Evolutionary conservation across 1,140 invertebrate species (phyloP).

Genomic region (Alviniconcha marisindica): DNA sequence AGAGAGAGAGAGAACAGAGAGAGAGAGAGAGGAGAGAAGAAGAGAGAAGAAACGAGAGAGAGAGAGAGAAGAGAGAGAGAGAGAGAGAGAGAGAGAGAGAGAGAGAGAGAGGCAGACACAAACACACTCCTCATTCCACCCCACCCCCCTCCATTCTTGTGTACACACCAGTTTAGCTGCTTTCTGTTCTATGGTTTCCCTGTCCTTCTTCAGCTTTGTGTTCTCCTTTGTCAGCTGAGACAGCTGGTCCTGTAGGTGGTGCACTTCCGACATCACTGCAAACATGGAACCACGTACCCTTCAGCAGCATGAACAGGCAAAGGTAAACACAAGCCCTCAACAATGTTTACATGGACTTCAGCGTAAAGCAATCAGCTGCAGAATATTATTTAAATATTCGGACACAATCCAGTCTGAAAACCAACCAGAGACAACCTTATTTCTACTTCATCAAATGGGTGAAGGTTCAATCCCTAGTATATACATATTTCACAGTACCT

Average conservation of each 20-base stretch:
- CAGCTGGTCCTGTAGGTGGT: conserved; percentile 56
- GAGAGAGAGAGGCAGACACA: not conserved
- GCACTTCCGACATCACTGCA: conserved; percentile 63
- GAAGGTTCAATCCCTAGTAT: too few relatives aligned
- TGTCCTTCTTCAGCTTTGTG: conserved; percentile 65
- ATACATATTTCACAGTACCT: too few relatives aligned
- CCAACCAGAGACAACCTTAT: too few relatives aligned
- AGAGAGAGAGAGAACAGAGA: too few relatives aligned
- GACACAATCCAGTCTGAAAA: too few relatives aligned
- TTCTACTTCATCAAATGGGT: too few relatives aligned
- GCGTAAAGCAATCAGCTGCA: too few relatives aligned
- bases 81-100: not conserved
- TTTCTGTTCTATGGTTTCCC: conserved; percentile 68
- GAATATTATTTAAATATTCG: not conserved
- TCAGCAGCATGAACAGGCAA: not conserved
- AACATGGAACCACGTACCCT: not conserved
- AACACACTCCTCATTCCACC: too few relatives aligned
- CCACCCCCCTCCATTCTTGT: too few relatives aligned
- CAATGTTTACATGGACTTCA: not conserved
- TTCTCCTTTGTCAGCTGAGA: conserved; percentile 49
- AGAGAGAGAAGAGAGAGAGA: not conserved
- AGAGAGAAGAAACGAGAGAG: not conserved
- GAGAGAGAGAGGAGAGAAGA: not conserved
- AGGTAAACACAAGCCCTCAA: not conserved
- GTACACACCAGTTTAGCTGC: conserved; percentile 67